phyloP scores from a whole-genome alignment of 2,113 vertebrate genomes.

The Rhabdomys dilectus region DNA sequence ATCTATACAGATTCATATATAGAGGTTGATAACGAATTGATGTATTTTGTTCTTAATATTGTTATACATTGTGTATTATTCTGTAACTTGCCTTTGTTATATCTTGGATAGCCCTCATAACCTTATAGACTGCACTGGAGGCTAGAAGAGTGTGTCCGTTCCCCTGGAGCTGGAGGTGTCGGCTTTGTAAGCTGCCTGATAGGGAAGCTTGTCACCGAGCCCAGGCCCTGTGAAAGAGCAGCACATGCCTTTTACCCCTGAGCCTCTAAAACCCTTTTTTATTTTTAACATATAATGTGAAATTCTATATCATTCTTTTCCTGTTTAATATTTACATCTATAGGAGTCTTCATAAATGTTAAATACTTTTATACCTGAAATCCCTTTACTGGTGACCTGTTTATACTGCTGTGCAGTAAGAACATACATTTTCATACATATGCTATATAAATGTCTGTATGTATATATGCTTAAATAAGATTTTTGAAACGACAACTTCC shows the following conservation, averaged over 20 bases:
- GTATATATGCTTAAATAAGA: not conserved
- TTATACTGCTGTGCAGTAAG: not conserved
- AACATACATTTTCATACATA: constrained; percentile 7
- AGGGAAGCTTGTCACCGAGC: not conserved
- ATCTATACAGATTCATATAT: not conserved
- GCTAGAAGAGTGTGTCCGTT: not conserved
- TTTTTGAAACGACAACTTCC: not conserved
- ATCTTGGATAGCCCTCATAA: not conserved
- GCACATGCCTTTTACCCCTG: not conserved
- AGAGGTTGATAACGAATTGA: not conserved
- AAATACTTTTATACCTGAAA: constrained; percentile 46
- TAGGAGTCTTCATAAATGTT: constrained; percentile 32
- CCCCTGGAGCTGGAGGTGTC: not conserved
- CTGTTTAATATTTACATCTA: constrained; percentile 1
- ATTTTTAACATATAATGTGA: not conserved
- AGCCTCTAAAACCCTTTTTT: not conserved
- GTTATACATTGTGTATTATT: not conserved
- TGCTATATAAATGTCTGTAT: not conserved
- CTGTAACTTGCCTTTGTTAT: constrained; percentile 33
- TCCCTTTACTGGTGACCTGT: not conserved
- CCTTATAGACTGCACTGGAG: not conserved
- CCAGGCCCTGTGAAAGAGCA: not conserved
- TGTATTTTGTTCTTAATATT: constrained; percentile 42
- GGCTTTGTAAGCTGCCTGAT: not conserved
- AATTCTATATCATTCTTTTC: constrained; percentile 10